These are phyloP conservation scores for Tupaia tana DNA, from an alignment of 2,113 vertebrate genomes.

Conservation along the genomic window DNA sequence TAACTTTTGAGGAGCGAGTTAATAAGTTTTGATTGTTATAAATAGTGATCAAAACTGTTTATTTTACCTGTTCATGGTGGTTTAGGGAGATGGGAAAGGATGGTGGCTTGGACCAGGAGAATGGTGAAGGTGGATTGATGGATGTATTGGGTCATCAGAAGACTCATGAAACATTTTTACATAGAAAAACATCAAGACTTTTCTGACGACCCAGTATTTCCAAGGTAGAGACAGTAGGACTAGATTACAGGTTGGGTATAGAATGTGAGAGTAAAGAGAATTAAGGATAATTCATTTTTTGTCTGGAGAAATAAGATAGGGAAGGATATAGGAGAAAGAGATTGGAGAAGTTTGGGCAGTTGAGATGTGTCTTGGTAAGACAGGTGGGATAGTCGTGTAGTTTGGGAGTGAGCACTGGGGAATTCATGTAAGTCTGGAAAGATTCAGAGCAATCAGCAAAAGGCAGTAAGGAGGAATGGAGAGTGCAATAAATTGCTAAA, in stretches of 20 bases:
- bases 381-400: background rate
- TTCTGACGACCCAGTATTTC: background rate
- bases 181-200: too few species aligned
- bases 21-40: constrained; percentile 19
- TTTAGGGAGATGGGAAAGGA: background rate
- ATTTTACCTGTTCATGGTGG: background rate
- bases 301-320: background rate
- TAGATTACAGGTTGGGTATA: background rate
- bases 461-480: background rate
- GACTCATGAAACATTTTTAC: too few species aligned
- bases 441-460: background rate
- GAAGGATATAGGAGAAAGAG: background rate
- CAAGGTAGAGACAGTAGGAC: background rate
- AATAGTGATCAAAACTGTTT: background rate
- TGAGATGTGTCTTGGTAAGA: background rate
- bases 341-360: background rate
- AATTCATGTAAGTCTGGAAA: background rate
- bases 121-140: background rate
- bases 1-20: constrained; percentile 1
- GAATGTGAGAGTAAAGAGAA: background rate
- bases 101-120: background rate
- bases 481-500: background rate
- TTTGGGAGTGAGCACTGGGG: background rate
- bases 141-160: background rate
- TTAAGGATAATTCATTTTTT: background rate